phyloP scores from a whole-genome alignment of 2,113 vertebrate genomes.

The Rousettus leschenaultii region DNA sequence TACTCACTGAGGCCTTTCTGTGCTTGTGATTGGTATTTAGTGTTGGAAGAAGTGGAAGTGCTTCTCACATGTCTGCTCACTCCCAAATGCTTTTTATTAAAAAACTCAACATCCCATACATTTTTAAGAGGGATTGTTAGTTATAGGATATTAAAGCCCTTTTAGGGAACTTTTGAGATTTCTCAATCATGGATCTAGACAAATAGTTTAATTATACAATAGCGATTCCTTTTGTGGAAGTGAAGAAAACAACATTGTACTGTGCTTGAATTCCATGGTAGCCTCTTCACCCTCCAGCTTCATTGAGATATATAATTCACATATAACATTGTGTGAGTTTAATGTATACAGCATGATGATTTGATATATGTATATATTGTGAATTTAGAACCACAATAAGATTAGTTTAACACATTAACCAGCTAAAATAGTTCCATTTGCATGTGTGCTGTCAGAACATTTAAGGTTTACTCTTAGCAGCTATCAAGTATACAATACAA shows the following conservation, averaged over 20 bases:
- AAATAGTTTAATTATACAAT: background rate
- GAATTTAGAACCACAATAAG: background rate
- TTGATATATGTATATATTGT: background rate
- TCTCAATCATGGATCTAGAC: background rate
- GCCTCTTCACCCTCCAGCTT: background rate
- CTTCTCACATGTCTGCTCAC: background rate
- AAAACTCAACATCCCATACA: background rate
- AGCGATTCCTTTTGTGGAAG: constrained; percentile 1
- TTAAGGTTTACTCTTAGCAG: background rate
- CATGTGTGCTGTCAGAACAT: background rate
- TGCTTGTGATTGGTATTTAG: background rate
- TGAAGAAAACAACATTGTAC: background rate
- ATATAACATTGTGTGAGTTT: too few relatives aligned
- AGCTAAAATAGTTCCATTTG: background rate
- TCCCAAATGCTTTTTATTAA: background rate
- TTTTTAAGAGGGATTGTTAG: background rate
- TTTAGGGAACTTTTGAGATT: background rate
- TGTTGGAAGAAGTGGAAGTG: background rate
- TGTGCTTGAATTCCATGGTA: background rate
- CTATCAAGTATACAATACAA: background rate
- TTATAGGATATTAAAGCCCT: background rate
- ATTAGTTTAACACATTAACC: background rate
- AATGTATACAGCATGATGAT: too few relatives aligned
- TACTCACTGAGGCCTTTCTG: background rate
- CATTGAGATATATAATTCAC: background rate